Base-by-base conservation (phyloP, 1,140 invertebrate genomes). In the Pseudomyrmex gracilis region DNA sequence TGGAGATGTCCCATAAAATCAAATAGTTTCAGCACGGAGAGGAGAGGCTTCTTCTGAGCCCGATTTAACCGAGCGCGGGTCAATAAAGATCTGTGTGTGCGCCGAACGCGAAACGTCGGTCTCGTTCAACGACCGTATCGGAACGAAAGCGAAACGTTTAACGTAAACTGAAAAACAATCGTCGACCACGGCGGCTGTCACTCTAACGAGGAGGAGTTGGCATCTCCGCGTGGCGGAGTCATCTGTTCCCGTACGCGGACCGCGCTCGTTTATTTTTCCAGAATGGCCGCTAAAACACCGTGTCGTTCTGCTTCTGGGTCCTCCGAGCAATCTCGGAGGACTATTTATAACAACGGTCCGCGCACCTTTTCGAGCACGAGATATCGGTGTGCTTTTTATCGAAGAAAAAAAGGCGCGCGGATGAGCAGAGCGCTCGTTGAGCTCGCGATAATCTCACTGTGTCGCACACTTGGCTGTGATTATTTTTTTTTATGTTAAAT, bases 141-240 rank as follows among this genome's bases (percentile, higher is more conserved):
- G 88, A 92, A 91, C 87, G 87, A 91, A 91, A 91, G 88, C 89
- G 91, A 92, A 93, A 92, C 88, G 90, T 88, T 88, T 89, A 93
- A 93, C 86, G 90, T 93, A 93, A 93, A 93, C 90, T 92, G 90
- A 94, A 93, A 92, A 93, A 92, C 93, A 94, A 93, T 93, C 90
- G 91, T 80, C 66, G 66, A 82, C 86, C 60, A 67, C 67, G 74
- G 90, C 92, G 90, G 90, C 93, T 93, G 92, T 94, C 93, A 93
- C 92, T 93, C 92, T 80, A 73, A 63, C 86, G 90, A 91, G 90
- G 90, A 91, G 90, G 89, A 91, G 89, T 91, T 92, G 85, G 87
- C 90, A 87, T 89, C 89, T 89, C 34, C 85, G 88, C 85, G 89
- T 86, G 57, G 88, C 77, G 83, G 85, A 92, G 91, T 93, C 92